phyloP scores from a whole-genome alignment of 2,888 invertebrate species.

The Lasioglossum vierecki region DNA sequence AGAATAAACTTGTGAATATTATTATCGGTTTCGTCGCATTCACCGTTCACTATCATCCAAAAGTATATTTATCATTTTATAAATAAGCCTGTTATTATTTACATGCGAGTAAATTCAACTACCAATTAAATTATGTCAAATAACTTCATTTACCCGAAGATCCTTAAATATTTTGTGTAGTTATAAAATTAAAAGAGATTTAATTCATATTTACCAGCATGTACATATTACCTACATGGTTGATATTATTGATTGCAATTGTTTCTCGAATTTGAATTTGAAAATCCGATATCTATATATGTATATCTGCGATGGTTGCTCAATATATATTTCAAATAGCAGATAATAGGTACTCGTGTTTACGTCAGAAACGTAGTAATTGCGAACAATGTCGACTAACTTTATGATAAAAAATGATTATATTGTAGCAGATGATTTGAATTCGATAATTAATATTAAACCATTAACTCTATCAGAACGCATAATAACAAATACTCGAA shows the following conservation, averaged over 20 bases:
- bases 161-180: not conserved
- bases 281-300: not conserved
- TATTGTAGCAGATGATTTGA: not conserved
- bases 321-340: not conserved
- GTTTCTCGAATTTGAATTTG: not conserved
- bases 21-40: slow-evolving; percentile 49
- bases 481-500: slow-evolving; percentile 6
- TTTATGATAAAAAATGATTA: not conserved
- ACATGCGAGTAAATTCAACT: not conserved
- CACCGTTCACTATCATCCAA: slow-evolving; percentile 31
- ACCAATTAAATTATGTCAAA: not conserved
- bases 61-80: slow-evolving; percentile 8
- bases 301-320: not conserved
- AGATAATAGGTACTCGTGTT: not conserved
- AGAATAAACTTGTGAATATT: slow-evolving; percentile 77
- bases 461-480: slow-evolving; percentile 59
- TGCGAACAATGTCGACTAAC: slow-evolving; percentile 20
- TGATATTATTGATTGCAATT: not conserved
- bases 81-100: slow-evolving; percentile 5
- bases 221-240: not conserved
- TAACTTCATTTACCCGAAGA: not conserved
- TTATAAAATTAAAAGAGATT: not conserved
- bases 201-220: not conserved
- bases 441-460: slow-evolving; percentile 43
- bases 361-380: not conserved